Evolutionary conservation across 2,888 invertebrate species (phyloP), one percentile per base, ranked within the genome.

Genomic region (Dugesia japonica): DNA sequence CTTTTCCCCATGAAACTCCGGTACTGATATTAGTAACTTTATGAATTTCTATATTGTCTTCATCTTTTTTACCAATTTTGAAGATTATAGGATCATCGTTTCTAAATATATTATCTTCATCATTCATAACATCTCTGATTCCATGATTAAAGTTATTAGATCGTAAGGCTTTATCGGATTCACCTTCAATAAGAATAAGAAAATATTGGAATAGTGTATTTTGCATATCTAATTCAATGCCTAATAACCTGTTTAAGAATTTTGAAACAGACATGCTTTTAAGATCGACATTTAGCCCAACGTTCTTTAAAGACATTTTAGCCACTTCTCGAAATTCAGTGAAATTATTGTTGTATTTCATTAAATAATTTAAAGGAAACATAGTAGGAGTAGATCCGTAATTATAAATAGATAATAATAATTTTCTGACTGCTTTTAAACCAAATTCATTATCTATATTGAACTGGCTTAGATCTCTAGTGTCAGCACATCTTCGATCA

Each of bases 231-330:
- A 82, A 82, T 42, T 79, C 79, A 26, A 83, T 79, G 13, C 83
- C 83, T 0, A 83, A 81, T 56, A 83, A 82, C 72, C 83, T 80
- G 80, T 83, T 83, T 31, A 83, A 81, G 77, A 83, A 83, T 75
- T 81, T 82, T 33, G 81, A 80, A 28, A 83, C 82, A 72, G 72
- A 79, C 82, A 82, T n/a, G 7, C 7, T 56, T 56, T 56, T 56
- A 56, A 4, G n/a, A 38, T 38, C 17, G 13, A 7, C 13, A 20
- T 56, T n/a, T 4, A 56, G 23, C 1, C 56, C 56, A 20, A 56
- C 56, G 23, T n/a, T 56, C n/a, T n/a, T 56, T n/a, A 56, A 56
- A 1, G 56, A 4, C n/a, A 9, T 1, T 13, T 7, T 9, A 20
- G 56, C 4, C 13, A 13, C 13, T 31, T 31, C 7, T 31, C 31